Evolutionary conservation across 2,888 invertebrate genomes (phyloP), one percentile per base, ranked within the genome.

Genomic region (Metopia argyrocephala): DNA sequence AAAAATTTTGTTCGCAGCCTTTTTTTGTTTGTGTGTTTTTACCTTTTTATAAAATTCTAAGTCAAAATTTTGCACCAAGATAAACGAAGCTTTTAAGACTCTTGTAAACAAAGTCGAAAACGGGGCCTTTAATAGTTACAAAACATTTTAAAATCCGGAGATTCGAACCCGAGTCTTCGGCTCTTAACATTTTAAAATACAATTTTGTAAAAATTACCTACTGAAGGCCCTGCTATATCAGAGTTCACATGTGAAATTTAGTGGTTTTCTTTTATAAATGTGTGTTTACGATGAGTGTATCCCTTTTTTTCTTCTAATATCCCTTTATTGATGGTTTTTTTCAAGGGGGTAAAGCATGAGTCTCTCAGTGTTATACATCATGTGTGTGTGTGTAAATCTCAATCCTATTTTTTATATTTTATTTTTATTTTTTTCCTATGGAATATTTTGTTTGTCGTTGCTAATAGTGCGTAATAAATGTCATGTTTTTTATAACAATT

Each of bases 401-500:
- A 3, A 3, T 31, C 3, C 31, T 31, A 31, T 7, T 31, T 7
- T 31, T 46, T 68, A n/a, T 50, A 45, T 64, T 12, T 23, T 46
- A 15, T 9, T 9, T 9, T 12, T 6, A 31, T 12, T 31, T 54
- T 45, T 15, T 45, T 69, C 48, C 68, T 48, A 31, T 68, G 46
- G 46, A n/a, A 45, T 56, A 45, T 54, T 73, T 76, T 65, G 18
- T 56, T 64, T 74, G 56, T 62, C 71, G 18, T 54, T 78, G 80
- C 75, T 83, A 83, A 83, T 80, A 83, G 83, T 76, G 78, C 83
- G 78, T 83, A 83, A 80, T 83, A 83, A 83, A 83, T 83, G 83
- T 80, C 73, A 78, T 80, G 78, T 82, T 73, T 68, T 78, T n/a
- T n/a, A n/a, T 85, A 83, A 78, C 66, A 86, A 85, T 84, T 84